A percentile compares a stretch with the other conserved stretches of the same genome.
These are phyloP conservation scores for Martes flavigula DNA, from an alignment of 2,797 vertebrate genomes.

Conservation along the genomic window DNA sequence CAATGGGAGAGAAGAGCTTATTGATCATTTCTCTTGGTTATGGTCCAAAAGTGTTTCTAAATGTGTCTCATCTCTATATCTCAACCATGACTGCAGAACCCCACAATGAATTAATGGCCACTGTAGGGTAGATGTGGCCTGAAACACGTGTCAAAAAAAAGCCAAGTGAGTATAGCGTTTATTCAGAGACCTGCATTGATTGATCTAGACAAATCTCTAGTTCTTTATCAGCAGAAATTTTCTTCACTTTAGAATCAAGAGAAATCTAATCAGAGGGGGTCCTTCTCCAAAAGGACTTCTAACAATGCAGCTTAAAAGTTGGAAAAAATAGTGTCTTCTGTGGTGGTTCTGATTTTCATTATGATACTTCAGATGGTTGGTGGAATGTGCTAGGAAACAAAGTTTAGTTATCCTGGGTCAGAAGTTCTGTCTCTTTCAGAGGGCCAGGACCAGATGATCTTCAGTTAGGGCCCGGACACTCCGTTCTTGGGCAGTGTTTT, in stretches of 20 bases:
- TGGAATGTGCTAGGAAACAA: neutral
- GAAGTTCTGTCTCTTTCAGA: neutral
- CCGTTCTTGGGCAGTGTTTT: neutral
- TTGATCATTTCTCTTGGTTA: neutral
- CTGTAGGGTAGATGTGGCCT: neutral
- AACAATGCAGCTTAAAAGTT: neutral
- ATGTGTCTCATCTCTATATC: neutral
- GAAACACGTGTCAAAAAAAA: neutral
- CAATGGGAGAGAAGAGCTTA: neutral
- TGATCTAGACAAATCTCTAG: neutral
- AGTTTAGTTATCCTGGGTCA: neutral
- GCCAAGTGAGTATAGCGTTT: neutral
- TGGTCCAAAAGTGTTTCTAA: neutral
- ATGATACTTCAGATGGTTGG: neutral
- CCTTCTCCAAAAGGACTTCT: neutral
- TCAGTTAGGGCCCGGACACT: neutral
- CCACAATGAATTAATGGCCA: neutral
- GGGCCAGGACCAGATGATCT: neutral
- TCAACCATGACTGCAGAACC: neutral
- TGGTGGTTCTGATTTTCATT: neutral
- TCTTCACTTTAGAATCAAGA: slow-evolving; percentile 4
- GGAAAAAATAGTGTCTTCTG: neutral
- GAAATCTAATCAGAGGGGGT: neutral
- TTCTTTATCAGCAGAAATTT: neutral
- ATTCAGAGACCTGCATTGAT: neutral